Evolutionary conservation across 1,140 invertebrate genomes (phyloP).

Genomic region (Amyelois transitella): DNA sequence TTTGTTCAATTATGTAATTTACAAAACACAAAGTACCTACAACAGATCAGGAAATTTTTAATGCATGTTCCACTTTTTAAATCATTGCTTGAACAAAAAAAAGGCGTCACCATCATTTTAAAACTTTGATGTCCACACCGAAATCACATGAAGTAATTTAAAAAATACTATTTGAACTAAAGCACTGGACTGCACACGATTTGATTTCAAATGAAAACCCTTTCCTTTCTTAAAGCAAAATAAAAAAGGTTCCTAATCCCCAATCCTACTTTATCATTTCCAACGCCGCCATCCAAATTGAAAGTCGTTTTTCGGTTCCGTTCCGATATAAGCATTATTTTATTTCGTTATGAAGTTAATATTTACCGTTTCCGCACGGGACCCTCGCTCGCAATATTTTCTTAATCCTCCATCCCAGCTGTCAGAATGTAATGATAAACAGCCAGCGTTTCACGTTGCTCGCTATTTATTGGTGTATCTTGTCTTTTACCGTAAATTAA

Average conservation of each 20-base stretch:
- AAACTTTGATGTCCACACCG: too few relatives aligned
- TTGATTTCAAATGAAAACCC: too few relatives aligned
- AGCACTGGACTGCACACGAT: too few relatives aligned
- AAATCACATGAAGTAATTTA: too few relatives aligned
- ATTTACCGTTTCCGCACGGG: neutral
- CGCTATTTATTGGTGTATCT: neutral
- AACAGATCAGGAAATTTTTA: too few relatives aligned
- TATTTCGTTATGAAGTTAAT: neutral
- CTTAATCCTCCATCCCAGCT: neutral
- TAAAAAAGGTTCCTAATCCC: neutral
- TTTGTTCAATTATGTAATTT: too few relatives aligned
- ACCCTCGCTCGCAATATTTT: neutral
- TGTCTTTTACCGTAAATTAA: neutral
- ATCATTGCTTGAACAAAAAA: too few relatives aligned
- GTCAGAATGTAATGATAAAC: neutral
- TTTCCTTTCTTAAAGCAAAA: neutral
- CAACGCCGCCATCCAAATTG: neutral
- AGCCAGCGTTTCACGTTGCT: neutral
- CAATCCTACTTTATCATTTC: neutral
- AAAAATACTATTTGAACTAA: too few relatives aligned
- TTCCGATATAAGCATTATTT: neutral
- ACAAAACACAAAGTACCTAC: too few relatives aligned
- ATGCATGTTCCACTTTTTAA: too few relatives aligned
- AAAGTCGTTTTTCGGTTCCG: neutral
- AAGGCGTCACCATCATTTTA: too few relatives aligned